These are phyloP conservation scores for Borostomias antarcticus DNA, from an alignment of 2,797 vertebrate species.

Conservation along the genomic window DNA sequence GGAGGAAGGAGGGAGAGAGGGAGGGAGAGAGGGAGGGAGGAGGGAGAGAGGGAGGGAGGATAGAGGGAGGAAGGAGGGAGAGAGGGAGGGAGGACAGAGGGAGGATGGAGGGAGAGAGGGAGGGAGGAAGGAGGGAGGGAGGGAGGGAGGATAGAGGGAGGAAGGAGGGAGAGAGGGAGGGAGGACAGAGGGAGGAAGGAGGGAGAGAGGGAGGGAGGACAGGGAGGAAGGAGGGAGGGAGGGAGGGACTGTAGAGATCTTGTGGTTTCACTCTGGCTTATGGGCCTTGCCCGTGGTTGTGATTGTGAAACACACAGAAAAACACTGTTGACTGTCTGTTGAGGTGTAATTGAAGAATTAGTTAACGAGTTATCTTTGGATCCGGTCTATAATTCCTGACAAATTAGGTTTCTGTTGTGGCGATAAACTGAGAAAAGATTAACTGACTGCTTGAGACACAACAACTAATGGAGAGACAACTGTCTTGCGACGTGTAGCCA, in stretches of 20 bases:
- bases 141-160: conserved; percentile 1
- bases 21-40: conserved; percentile 7
- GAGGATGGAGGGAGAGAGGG: background rate
- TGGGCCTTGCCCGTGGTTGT: conserved; percentile 13
- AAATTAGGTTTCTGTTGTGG: background rate
- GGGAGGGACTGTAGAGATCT: conserved; percentile 38
- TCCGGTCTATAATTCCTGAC: conserved; percentile 17
- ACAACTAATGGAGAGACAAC: too few species aligned
- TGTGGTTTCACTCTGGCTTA: conserved; percentile 19
- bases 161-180: background rate
- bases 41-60: background rate
- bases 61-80: background rate
- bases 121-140: background rate
- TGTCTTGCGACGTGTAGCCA: too few species aligned
- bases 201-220: conserved; percentile 17
- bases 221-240: conserved; percentile 13
- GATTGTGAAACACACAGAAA: conserved; percentile 26
- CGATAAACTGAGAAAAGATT: conserved; percentile 22
- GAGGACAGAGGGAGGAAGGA: background rate
- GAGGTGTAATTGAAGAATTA: conserved; percentile 39
- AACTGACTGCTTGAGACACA: too few species aligned
- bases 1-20: conserved; percentile 33
- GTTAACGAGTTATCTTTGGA: conserved; percentile 18
- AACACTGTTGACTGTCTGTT: conserved; percentile 18
- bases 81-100: background rate